Conservation (phyloP, 1,140 invertebrate species). For the Bombus pascuorum region DNA sequence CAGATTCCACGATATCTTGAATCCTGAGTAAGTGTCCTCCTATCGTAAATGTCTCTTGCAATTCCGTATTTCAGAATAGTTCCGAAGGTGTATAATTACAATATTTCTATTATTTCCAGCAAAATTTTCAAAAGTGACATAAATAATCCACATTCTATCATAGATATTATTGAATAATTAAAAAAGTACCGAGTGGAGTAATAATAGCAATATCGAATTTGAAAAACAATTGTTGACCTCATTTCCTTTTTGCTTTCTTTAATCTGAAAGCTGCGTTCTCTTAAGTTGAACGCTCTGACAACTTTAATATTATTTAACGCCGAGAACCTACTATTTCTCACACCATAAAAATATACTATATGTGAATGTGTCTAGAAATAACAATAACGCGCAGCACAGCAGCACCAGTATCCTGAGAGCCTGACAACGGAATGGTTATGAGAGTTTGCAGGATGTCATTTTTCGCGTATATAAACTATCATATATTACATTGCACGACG, state of each 20-base stretch:
- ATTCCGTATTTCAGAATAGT: neutral
- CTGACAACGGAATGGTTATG: slow-evolving; percentile 33
- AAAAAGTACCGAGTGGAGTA: neutral
- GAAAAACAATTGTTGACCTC: neutral
- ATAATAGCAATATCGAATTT: neutral
- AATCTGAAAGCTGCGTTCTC: neutral
- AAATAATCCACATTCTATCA: neutral
- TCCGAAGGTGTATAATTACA: neutral
- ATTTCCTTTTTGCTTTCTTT: neutral
- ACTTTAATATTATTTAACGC: slow-evolving; percentile 17
- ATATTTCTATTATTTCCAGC: neutral
- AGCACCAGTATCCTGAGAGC: neutral
- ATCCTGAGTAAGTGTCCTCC: neutral
- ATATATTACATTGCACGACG: neutral
- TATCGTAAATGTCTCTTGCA: neutral
- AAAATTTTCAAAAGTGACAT: neutral
- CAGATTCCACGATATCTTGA: neutral
- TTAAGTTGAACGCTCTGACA: neutral
- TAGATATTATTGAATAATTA: neutral
- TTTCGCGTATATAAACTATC: slow-evolving; percentile 17
- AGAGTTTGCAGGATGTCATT: slow-evolving; percentile 15
- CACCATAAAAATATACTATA: slow-evolving; percentile 18
- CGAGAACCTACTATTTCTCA: neutral
- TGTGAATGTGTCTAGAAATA: slow-evolving; percentile 17
- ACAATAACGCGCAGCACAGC: slow-evolving; percentile 8